A percentile compares a stretch with the other conserved stretches of the same genome.
Evolutionary conservation across 2,797 vertebrate genomes (phyloP).

Genomic region (Dryobates pubescens): DNA sequence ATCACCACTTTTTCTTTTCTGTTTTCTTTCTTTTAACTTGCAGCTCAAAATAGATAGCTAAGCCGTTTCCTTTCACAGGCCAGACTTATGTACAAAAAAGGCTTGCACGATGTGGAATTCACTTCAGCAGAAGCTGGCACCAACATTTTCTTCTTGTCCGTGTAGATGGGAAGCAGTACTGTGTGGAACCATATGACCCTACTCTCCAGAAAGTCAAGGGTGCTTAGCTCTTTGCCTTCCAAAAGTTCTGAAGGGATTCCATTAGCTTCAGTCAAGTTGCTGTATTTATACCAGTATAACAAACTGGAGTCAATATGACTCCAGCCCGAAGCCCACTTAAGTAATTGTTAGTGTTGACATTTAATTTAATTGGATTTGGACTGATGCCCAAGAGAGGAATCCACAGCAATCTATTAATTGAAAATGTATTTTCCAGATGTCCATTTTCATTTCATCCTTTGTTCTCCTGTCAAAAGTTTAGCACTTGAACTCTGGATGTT

Average conservation of each 20-base stretch:
- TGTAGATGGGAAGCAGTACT: neutral
- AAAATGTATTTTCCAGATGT: slow-evolving; percentile 4
- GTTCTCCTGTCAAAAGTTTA: neutral
- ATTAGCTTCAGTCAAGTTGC: neutral
- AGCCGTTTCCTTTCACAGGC: neutral
- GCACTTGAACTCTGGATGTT: neutral
- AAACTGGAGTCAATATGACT: neutral
- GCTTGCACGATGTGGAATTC: neutral
- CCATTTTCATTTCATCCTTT: neutral
- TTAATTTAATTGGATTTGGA: slow-evolving; percentile 30
- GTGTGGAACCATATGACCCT: neutral
- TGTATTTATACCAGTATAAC: neutral
- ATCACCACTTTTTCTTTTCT: neutral
- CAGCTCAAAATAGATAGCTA: neutral
- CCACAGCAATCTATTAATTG: neutral
- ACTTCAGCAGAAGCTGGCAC: neutral
- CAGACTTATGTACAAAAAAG: neutral
- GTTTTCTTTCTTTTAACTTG: neutral
- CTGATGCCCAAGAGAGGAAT: neutral
- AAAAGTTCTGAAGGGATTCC: neutral
- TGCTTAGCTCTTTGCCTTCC: neutral
- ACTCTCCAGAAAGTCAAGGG: neutral
- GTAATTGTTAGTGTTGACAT: slow-evolving; percentile 2
- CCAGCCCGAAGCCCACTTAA: neutral
- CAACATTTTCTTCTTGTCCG: neutral